Percentiles rank a stretch among this genome's conserved stretches.
Evolutionary conservation across 1,140 invertebrate genomes (phyloP).

Genomic region (Dysdera silvatica): DNA sequence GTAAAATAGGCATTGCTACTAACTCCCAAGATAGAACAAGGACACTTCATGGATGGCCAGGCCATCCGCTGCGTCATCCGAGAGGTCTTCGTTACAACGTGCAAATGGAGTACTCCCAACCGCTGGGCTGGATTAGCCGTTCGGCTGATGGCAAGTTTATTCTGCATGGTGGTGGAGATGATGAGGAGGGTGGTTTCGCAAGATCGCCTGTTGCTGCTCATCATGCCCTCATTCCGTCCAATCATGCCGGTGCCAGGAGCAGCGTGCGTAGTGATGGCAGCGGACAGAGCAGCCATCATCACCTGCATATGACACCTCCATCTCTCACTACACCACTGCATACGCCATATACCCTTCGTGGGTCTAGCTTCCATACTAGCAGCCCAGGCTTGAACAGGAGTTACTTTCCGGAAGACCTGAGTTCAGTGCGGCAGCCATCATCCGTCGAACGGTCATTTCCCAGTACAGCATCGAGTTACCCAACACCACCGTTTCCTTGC

Average conservation of each 20-base stretch:
- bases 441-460: slow-evolving; percentile 69
- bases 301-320: slow-evolving; percentile 29
- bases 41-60: slow-evolving; percentile 26
- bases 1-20: slow-evolving; percentile 27
- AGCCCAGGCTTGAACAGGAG: slow-evolving; percentile 56
- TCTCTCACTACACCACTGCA: slow-evolving; percentile 22
- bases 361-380: slow-evolving; percentile 54
- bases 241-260: slow-evolving; percentile 67
- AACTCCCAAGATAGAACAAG: slow-evolving; percentile 19
- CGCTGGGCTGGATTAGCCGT: slow-evolving; percentile 57
- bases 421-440: slow-evolving; percentile 70
- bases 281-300: slow-evolving; percentile 51
- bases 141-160: slow-evolving; percentile 65
- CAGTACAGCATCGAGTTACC: slow-evolving; percentile 48
- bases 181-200: slow-evolving; percentile 47
- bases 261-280: slow-evolving; percentile 62
- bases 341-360: slow-evolving; percentile 47
- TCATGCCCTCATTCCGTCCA: slow-evolving; percentile 51
- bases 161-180: slow-evolving; percentile 43
- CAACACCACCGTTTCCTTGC: slow-evolving; percentile 18
- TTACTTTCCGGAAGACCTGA: slow-evolving; percentile 68
- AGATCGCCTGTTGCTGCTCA: slow-evolving; percentile 1
- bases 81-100: slow-evolving; percentile 35
- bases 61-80: slow-evolving; percentile 25
- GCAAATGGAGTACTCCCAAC: slow-evolving; percentile 40